A percentile compares a stretch with the other conserved stretches of the same genome.
Conservation (phyloP, 37 sponge, comb jelly and placozoan species). For the Halichondria panicea region DNA sequence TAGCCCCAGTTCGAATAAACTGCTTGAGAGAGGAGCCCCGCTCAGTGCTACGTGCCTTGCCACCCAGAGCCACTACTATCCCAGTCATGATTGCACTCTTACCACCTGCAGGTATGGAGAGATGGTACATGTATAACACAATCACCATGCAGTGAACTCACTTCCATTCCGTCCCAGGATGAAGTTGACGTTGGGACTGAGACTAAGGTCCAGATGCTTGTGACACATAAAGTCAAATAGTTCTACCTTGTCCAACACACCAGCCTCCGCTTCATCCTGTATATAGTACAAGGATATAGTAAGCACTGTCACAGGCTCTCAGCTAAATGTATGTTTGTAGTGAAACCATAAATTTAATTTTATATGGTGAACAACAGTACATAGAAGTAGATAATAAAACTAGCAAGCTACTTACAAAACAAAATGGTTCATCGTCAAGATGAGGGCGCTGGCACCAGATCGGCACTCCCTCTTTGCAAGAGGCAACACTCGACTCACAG, state of each 20-base stretch:
- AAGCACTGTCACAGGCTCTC: too few species aligned
- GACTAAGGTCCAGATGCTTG: conserved; percentile 62
- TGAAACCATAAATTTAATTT: too few species aligned
- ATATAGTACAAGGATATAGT: too few species aligned
- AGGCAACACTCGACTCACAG: too few species aligned
- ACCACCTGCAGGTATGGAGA: conserved; percentile 92
- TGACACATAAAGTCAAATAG: conserved; percentile 99
- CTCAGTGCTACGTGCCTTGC: conserved; percentile 83
- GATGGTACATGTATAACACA: too few species aligned
- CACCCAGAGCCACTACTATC: conserved; percentile 91
- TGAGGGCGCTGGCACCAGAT: too few species aligned
- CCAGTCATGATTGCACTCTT: conserved; percentile 99
- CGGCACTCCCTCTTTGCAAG: too few species aligned
- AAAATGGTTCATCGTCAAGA: too few species aligned
- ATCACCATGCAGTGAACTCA: conserved; percentile 75
- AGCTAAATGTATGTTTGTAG: too few species aligned
- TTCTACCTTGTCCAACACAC: conserved; percentile 75
- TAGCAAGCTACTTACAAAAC: too few species aligned
- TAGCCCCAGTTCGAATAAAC: conserved; percentile 81
- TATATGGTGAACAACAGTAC: too few species aligned
- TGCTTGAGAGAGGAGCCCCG: conserved; percentile 82
- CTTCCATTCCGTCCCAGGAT: conserved; percentile 99
- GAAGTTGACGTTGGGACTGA: conserved; percentile 87
- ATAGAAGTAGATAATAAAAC: too few species aligned
- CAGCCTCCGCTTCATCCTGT: conserved; percentile 53